Conservation (phyloP, 2,113 vertebrate genomes). For the Anas platyrhynchos region DNA sequence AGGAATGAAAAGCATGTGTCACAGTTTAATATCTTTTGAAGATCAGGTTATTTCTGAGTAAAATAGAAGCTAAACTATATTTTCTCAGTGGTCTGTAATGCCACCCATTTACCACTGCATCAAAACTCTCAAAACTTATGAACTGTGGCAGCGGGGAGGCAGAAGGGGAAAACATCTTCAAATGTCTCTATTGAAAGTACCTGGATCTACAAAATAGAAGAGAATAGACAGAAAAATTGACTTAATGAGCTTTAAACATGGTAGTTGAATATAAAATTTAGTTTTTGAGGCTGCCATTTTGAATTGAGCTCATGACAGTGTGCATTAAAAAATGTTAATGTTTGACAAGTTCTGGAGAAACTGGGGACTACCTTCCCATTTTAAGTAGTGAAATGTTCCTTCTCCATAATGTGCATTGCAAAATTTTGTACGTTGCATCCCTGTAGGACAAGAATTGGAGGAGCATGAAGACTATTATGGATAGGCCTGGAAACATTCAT, state of each 20-base stretch:
- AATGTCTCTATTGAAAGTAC: neutral
- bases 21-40: neutral
- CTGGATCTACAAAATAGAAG: neutral
- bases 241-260: neutral
- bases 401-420: neutral
- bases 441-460: neutral
- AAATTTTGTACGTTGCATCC: neutral
- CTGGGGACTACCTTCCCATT: neutral
- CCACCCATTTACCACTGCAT: neutral
- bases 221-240: neutral
- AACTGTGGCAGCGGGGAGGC: neutral
- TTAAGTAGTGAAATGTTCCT: neutral
- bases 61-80: neutral
- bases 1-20: neutral
- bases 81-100: neutral
- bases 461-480: neutral
- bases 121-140: neutral
- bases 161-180: neutral
- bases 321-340: neutral
- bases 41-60: neutral
- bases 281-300: neutral
- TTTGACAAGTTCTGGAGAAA: neutral
- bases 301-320: neutral
- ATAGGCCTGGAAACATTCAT: neutral
- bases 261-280: neutral